phyloP scores from a whole-genome alignment of 92 coral and sea anemone genomes.

The Porites rus region DNA sequence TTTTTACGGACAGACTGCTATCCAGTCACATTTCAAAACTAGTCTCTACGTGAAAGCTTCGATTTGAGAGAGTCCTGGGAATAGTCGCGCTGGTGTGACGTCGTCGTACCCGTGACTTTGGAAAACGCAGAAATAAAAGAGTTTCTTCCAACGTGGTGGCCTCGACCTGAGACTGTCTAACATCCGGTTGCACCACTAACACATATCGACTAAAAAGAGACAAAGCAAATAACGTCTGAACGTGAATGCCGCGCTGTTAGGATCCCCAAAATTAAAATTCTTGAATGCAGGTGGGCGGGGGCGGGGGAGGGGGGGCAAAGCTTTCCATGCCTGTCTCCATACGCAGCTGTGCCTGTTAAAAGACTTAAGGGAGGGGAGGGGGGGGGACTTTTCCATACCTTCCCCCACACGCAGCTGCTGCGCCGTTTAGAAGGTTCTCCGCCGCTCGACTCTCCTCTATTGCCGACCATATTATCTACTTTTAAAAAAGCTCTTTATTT shows the following conservation, averaged over 20 bases:
- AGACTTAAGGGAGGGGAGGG: background rate
- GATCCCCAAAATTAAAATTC: background rate
- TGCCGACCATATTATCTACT: too few relatives aligned
- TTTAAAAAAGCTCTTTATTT: too few relatives aligned
- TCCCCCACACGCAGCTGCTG: too few relatives aligned
- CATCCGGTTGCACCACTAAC: constrained; percentile 25
- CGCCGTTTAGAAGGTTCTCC: too few relatives aligned
- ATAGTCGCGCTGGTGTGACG: constrained; percentile 19
- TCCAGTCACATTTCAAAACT: constrained; percentile 7
- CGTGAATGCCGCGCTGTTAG: background rate
- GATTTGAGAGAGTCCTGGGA: constrained; percentile 11
- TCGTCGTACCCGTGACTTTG: constrained; percentile 21
- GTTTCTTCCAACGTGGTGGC: constrained; percentile 37
- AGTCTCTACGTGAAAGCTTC: background rate
- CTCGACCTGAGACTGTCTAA: constrained; percentile 10
- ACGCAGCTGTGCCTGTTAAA: too few relatives aligned
- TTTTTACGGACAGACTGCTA: too few relatives aligned
- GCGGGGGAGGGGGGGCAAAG: background rate
- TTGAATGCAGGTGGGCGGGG: background rate
- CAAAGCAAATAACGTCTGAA: too few relatives aligned
- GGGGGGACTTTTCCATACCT: background rate
- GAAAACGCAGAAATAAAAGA: constrained; percentile 42
- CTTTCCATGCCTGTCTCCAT: too few relatives aligned
- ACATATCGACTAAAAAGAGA: constrained; percentile 27
- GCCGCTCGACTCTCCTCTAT: too few relatives aligned